Evolutionary conservation across 1,140 invertebrate species (phyloP), one percentile per base, ranked within the genome.

Genomic region (Triops longicaudatus): DNA sequence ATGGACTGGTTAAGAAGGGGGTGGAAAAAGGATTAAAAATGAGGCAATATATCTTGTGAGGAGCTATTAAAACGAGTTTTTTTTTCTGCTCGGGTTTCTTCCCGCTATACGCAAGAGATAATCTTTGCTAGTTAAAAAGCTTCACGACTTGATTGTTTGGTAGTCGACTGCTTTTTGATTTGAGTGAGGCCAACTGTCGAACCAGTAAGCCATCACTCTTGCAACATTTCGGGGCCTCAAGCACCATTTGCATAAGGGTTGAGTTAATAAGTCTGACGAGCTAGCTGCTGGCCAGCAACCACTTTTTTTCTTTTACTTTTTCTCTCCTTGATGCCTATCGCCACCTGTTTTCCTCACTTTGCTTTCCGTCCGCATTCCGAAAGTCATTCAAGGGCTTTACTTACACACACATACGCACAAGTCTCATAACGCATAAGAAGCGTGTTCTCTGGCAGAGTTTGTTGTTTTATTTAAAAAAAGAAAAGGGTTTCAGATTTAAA

Each of bases 121-220:
- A 44, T 44, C 11, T 44, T 1, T 44, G 11, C 17, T 11, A 44
- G 43, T 44, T 44, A 63, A 63, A 63, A 5, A 37, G 31, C 31
- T 63, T 63, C 50, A 63, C 50, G 50, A 63, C 50, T 63, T 63
- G 50, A 63, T 63, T 63, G 50, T 63, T 63, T 63, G 50, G 50
- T 63, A 63, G 22, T n/a, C 14, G 22, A 63, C 14, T 22, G 4
- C 50, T 5, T 63, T 63, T 63, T 63, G 9, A 22, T n/a, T 63
- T 37, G 31, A 37, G n/a, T 22, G 14, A n/a, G 50, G 50, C 50
- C 14, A 63, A 63, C 50, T 63, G 50, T 63, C 50, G 50, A 63
- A 63, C 50, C 50, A 22, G 22, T n/a, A 63, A 63, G 50, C 50
- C 50, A 63, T 63, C 50, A 63, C 50, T 63, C 50, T 63, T 63